Percentiles rank a stretch among this genome's conserved stretches.
phyloP scores from a whole-genome alignment of 2,113 vertebrate genomes.

The Rostratula benghalensis region DNA sequence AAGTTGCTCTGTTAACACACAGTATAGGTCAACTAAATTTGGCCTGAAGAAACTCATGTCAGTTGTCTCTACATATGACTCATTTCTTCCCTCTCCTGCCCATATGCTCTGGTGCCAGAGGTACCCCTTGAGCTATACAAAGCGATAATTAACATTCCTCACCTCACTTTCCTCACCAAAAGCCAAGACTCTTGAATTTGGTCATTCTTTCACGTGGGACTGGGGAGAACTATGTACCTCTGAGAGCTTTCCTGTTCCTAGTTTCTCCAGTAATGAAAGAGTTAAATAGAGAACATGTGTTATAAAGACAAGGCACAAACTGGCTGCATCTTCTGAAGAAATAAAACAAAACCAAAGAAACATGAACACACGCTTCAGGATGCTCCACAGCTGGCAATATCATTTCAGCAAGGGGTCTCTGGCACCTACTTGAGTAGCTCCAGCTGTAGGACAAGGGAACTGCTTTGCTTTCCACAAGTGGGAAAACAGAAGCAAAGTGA shows the following conservation, averaged over 20 bases:
- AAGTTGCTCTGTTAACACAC: background rate
- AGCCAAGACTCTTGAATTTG: background rate
- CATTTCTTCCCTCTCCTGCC: constrained; percentile 12
- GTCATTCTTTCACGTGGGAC: background rate
- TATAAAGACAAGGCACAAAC: background rate
- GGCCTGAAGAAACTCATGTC: background rate
- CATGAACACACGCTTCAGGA: background rate
- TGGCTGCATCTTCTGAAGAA: background rate
- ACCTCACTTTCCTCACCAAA: background rate
- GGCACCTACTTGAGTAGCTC: background rate
- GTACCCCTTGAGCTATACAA: background rate
- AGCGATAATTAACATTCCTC: background rate
- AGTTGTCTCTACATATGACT: background rate
- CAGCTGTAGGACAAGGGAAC: background rate
- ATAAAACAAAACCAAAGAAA: background rate
- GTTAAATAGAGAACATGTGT: background rate
- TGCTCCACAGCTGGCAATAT: background rate
- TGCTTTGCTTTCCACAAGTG: background rate
- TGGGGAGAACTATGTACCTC: background rate
- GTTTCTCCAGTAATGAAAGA: background rate
- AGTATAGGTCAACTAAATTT: constrained; percentile 50
- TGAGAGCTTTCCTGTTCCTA: background rate
- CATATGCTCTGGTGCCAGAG: background rate
- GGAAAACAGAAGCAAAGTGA: background rate
- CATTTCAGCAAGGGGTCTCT: background rate